Evolutionary conservation across 2,797 vertebrate species (phyloP).

Genomic region (Syngnathus acus): DNA sequence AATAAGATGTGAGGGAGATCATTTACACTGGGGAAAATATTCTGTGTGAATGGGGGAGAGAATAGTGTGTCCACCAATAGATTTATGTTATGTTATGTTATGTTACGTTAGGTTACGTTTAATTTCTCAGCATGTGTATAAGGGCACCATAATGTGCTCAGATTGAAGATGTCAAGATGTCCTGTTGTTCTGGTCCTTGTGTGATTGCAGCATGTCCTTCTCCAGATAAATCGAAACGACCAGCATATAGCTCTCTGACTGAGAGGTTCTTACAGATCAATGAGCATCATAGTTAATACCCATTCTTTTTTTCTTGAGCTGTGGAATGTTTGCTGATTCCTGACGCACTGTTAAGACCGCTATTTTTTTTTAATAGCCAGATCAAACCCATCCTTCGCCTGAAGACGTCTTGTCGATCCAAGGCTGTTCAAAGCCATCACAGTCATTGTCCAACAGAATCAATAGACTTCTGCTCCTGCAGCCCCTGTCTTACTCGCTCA

Average conservation of each 20-base stretch:
- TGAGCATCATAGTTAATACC: slow-evolving; percentile 62
- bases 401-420: slow-evolving; percentile 53
- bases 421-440: slow-evolving; percentile 62
- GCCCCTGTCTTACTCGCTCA: slow-evolving; percentile 10
- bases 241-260: slow-evolving; percentile 40
- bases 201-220: slow-evolving; percentile 36
- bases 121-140: not conserved
- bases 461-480: slow-evolving; percentile 32
- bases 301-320: slow-evolving; percentile 51
- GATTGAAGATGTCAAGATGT: slow-evolving; percentile 15
- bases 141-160: slow-evolving; percentile 30
- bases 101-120: not conserved
- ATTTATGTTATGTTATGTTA: too few species aligned
- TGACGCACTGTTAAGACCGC: slow-evolving; percentile 34
- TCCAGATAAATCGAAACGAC: slow-evolving; percentile 50
- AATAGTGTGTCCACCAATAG: too few species aligned
- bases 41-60: not conserved
- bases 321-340: slow-evolving; percentile 49
- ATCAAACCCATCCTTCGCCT: slow-evolving; percentile 31
- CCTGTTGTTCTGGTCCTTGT: slow-evolving; percentile 47
- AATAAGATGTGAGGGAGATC: slow-evolving; percentile 15
- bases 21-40: not conserved
- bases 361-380: slow-evolving; percentile 17
- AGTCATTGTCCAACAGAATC: slow-evolving; percentile 54
- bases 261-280: slow-evolving; percentile 48